Conservation (phyloP, 2,888 invertebrate genomes). For the Scaptomyza parva region DNA sequence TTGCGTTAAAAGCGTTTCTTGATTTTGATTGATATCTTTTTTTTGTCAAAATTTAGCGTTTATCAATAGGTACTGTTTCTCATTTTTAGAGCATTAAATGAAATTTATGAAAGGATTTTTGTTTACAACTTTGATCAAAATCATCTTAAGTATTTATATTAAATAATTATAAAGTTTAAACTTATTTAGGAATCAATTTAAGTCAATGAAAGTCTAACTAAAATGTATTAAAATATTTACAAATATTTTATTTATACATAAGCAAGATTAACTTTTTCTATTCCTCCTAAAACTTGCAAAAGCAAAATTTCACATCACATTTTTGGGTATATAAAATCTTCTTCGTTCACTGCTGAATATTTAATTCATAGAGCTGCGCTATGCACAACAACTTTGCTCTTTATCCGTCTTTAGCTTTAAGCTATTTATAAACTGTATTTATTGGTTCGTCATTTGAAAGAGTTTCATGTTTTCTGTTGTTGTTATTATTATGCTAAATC, state of each 20-base stretch:
- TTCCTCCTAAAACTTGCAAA: not conserved
- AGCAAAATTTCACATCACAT: slow-evolving; percentile 11
- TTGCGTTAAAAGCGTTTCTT: slow-evolving; percentile 19
- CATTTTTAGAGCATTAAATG: too few species aligned
- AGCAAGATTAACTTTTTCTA: not conserved
- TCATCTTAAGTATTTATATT: not conserved
- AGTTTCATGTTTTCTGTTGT: slow-evolving; percentile 8
- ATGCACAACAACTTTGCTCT: slow-evolving; percentile 49
- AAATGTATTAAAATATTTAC: not conserved
- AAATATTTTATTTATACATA: too few species aligned
- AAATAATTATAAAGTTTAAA: too few species aligned
- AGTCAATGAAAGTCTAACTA: too few species aligned
- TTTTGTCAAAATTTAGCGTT: not conserved
- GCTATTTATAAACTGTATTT: slow-evolving; percentile 64
- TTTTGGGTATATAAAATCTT: not conserved
- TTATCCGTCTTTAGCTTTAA: slow-evolving; percentile 35
- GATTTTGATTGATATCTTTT: slow-evolving; percentile 20
- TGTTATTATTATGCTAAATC: slow-evolving; percentile 63
- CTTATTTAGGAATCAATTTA: too few species aligned
- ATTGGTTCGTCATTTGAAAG: slow-evolving; percentile 60
- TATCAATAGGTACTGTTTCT: not conserved
- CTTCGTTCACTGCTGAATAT: slow-evolving; percentile 3
- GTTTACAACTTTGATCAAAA: not conserved
- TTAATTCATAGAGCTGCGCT: slow-evolving; percentile 5
- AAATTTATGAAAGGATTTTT: not conserved